Percentiles rank a stretch among this genome's conserved stretches.
Conservation (phyloP, 1,140 invertebrate species). For the Archivesica marissinica region DNA sequence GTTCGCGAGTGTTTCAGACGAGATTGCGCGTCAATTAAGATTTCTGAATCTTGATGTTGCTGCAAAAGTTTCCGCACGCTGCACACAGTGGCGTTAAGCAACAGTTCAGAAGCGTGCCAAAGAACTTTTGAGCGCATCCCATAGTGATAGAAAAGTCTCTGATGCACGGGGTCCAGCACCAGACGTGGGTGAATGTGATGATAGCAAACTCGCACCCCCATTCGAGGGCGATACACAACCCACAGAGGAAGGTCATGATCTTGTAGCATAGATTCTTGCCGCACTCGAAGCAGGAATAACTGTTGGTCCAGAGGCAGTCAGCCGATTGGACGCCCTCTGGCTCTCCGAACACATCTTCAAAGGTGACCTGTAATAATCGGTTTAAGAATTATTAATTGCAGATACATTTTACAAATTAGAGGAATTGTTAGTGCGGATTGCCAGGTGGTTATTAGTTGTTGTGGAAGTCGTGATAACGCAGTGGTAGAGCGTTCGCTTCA, state of each 20-base stretch:
- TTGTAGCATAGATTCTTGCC: conserved; percentile 89
- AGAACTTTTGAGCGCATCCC: conserved; percentile 86
- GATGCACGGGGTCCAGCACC: conserved; percentile 80
- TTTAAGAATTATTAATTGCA: not conserved
- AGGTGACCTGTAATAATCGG: conserved; percentile 74
- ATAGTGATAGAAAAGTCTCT: conserved; percentile 85
- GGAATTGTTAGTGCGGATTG: not conserved
- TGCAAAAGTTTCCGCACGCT: conserved; percentile 83
- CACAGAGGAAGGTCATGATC: conserved; percentile 88
- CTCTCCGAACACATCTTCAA: conserved; percentile 91
- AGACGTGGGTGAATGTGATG: conserved; percentile 86
- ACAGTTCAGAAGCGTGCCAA: conserved; percentile 86
- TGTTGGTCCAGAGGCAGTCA: conserved; percentile 90
- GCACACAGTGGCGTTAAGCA: conserved; percentile 87
- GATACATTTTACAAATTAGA: not conserved
- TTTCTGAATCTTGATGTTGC: conserved; percentile 36
- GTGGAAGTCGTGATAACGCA: not conserved
- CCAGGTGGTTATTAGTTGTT: not conserved
- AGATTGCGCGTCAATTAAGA: not conserved
- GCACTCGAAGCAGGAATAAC: conserved; percentile 88
- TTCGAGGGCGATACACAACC: conserved; percentile 88
- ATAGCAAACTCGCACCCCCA: conserved; percentile 90
- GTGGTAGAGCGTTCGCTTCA: no score
- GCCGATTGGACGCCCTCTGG: conserved; percentile 89
- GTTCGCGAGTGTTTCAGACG: not conserved